Evolutionary conservation across 2,888 invertebrate species (phyloP), one percentile per base, ranked within the genome.

Genomic region (Dyspetes luteomarginatus): DNA sequence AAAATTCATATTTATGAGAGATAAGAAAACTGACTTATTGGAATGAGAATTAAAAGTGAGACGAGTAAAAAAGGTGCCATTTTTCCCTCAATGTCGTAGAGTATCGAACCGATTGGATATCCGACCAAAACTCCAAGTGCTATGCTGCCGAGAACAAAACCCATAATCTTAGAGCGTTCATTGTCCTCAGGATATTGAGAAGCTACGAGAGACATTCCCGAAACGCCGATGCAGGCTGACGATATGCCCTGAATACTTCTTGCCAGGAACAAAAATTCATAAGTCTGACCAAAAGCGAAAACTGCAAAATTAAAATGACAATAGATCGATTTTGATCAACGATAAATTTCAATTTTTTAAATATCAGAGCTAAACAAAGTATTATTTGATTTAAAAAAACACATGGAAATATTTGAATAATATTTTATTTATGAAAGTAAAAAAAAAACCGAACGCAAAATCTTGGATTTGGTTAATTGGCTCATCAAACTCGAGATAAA

Each of bases 151-250:
- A 97, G 94, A 1, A 96, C 95, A 26, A 96, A 93, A 0, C 97
- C 97, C 96, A 97, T 96, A n/a, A 96, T 93, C 88, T 94, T 94
- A 24, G 95, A 95, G 81, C 96, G 91, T 19, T 93, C 92, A 75
- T 91, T 91, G 84, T 94, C 94, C 72, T 94, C 93, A 0, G 92
- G 91, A 71, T 92, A 89, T 80, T 90, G 90, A n/a, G 88, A 90
- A 0, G 97, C 97, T 62, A 97, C 94, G 85, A 97, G 92, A 83
- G 96, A 96, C 96, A 97, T 96, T 43, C 97, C 97, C 86, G 96
- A 95, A 4, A 97, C 95, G 17, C 95, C 95, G 75, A 96, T 95
- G 84, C 96, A 96, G 0, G 97, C 95, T 0, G 97, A 97, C 7
- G 96, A 96, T 69, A 97, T 93, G 0, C 97, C 97, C 89, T 97